Base-by-base conservation (phyloP, 2,888 invertebrate genomes). In the Pandemis corylana region DNA sequence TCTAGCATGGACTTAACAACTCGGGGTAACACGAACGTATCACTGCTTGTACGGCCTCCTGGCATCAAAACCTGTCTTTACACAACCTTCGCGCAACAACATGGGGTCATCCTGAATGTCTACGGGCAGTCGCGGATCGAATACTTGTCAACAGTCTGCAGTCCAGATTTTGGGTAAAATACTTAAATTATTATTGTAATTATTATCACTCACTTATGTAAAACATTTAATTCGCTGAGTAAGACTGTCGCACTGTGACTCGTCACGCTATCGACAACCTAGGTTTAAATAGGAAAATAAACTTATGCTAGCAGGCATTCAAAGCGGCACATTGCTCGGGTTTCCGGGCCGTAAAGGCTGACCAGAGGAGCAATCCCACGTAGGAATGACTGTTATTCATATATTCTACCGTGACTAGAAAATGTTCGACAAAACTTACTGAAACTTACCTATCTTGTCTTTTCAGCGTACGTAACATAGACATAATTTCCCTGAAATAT, bases 401-500 rank as follows among this genome's bases (percentile, higher is more conserved):
- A 2, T 36, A 36, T 36, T 36, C 4, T 2, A 36, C 4, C 4
- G 28, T 2, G 28, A 36, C 4, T 1, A 44, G 44, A 44, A 2
- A 44, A 44, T 44, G 7, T 44, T 44, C 9, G 44, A 7, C 9
- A 9, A 49, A 12, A 49, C 12, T 5, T 53, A n/a, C 12, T 15
- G 15, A n/a, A 12, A 15, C 7, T 53, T 56, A 20, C 0, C 20
- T 56, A 20, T 1, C 1, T 36, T 46, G 20, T 63, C 20, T 12
- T 87, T 87, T 20, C 81, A 92, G 91, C 36, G 68, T 91, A 15
- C 89, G 91, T 10, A 83, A 82, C 69, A 90, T 92, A 71, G 77
- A 89, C 7, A 75, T 80, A 5, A 89, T 91, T 81, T 90, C 90
- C 0, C 6, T 91, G 5, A 90, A 90, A 72, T 79, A 77, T 51